Evolutionary conservation across 2,113 vertebrate genomes (phyloP), one percentile per base, ranked within the genome.

Genomic region (Apaloderma vittatum): DNA sequence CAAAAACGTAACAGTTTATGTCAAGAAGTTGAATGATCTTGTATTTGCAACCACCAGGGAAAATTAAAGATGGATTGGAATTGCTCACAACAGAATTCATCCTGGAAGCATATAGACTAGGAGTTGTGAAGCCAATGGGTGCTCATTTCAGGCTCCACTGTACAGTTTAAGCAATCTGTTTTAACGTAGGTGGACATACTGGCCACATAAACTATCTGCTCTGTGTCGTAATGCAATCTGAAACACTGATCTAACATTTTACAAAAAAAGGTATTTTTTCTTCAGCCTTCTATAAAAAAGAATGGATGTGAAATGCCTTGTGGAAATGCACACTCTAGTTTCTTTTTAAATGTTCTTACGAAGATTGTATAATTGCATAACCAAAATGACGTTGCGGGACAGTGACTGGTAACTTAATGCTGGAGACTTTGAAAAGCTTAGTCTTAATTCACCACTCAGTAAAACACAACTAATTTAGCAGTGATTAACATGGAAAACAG

Each of bases 331-430:
- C 3, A 4, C 43, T 32, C 54, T 52, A 27, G 4, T 88, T 97
- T 90, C 68, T 84, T 94, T 83, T 92, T 45, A 83, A 94, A 75
- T 2, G 1, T 8, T 84, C 13, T 81, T 57, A 51, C 0, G 6
- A 34, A 84, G 37, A 23, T 23, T 66, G 34, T 57, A 88, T 86
- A 93, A 84, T 78, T 92, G 57, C 27, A 77, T 58, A 82, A 87
- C 95, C 40, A 86, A 97, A 96, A 93, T 84, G 57, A 78, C 61
- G 91, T 46, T 75, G 82, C 8, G 10, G 90, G 88, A 93, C 76
- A 89, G 61, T 78, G 79, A 95, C 92, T 81, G 32, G 65, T 88
- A 96, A 94, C 76, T 92, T 92, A 86, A 95, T 78, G 82, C 76
- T 37, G 45, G 29, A 74, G 73, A 61, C 57, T 93, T 91, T 84